Base-by-base conservation (phyloP, 35 echinoderm and acorn worm genomes). In the Ophiothrix spiculata region DNA sequence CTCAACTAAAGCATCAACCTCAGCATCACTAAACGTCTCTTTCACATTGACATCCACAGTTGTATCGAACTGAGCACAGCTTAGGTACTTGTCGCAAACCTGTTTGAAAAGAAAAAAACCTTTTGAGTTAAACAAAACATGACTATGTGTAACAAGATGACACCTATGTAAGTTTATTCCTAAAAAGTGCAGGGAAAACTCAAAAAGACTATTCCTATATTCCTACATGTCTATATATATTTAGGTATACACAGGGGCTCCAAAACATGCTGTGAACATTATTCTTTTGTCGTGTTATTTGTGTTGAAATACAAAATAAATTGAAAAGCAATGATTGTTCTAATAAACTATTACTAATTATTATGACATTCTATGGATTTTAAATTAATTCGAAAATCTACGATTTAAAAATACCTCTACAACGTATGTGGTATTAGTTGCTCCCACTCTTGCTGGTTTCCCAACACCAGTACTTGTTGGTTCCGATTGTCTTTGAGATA, bases 81-180 rank as follows among this genome's bases (percentile, higher is more conserved):
- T 83, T 14, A 56, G 76, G 31, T 80, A 80, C 37, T 37, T n/a
- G 45, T 86, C 84, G 39, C 90, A 91, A 0, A 86, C 90, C 90
- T 91, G 56, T 56, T 49, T n/a, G 42, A 49, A 49, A 49, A 49
- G 42, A 49, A 10, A 49, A 10, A 19, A 10, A 49, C 19, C 6
- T 19, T 49, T 19, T 49, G 42, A 49, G 19, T 10, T 19, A 49
- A 10, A 6, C 42, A 49, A 49, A 49, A 49, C 19, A 49, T 49
- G 42, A 19, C 42, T 10, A 49, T 49, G 42, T 49, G 19, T 19
- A 19, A 10, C 19, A 10, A 19, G 42, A 49, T 6, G 42, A 49
- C 6, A 49, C 42, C 42, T 49, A 49, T 49, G 6, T 19, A 49
- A 49, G 42, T 10, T 49, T 19, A 6, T 49, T 49, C 19, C 42